These are phyloP conservation scores for Drosophila stalkeri DNA, from an alignment of 2,888 invertebrate species.

Conservation along the genomic window DNA sequence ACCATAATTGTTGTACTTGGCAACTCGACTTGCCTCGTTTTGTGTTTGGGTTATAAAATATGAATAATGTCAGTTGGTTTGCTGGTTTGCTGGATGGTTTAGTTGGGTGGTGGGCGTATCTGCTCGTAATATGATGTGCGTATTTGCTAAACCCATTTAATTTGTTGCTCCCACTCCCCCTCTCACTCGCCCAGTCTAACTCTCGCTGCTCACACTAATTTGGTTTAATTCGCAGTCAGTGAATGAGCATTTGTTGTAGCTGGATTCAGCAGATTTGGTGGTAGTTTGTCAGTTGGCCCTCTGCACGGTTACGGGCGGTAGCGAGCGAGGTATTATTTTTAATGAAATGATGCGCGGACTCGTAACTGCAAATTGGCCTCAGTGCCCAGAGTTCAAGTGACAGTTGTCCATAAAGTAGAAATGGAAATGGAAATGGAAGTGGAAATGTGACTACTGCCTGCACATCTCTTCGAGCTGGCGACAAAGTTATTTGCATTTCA, in stretches of 20 bases:
- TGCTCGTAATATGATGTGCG: conserved; percentile 69
- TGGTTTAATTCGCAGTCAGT: conserved; percentile 71
- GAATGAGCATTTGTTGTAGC: conserved; percentile 36
- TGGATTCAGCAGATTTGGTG: conserved; percentile 36
- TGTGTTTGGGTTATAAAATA: conserved; percentile 65
- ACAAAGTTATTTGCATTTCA: conserved; percentile 60
- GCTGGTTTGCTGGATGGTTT: conserved; percentile 2
- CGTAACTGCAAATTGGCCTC: conserved; percentile 74
- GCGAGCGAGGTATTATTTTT: conserved; percentile 60
- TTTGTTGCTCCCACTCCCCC: conserved; percentile 19
- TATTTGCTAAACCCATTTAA: conserved; percentile 78
- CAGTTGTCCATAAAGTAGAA: conserved; percentile 31
- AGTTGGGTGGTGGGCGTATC: conserved; percentile 2
- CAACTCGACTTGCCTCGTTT: conserved; percentile 68
- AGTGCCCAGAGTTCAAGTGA: conserved; percentile 35
- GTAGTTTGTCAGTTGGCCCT: conserved; percentile 49
- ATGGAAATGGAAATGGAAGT: conserved; percentile 10
- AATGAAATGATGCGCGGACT: conserved; percentile 66
- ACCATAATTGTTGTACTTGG: conserved; percentile 79
- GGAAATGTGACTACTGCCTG: conserved; percentile 1
- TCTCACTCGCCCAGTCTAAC: background rate
- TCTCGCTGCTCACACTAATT: conserved; percentile 53
- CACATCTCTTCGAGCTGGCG: background rate
- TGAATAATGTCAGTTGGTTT: conserved; percentile 66
- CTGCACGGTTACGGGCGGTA: no score